Base-by-base conservation (phyloP, 2,888 invertebrate species). In the Mythimna albipuncta region DNA sequence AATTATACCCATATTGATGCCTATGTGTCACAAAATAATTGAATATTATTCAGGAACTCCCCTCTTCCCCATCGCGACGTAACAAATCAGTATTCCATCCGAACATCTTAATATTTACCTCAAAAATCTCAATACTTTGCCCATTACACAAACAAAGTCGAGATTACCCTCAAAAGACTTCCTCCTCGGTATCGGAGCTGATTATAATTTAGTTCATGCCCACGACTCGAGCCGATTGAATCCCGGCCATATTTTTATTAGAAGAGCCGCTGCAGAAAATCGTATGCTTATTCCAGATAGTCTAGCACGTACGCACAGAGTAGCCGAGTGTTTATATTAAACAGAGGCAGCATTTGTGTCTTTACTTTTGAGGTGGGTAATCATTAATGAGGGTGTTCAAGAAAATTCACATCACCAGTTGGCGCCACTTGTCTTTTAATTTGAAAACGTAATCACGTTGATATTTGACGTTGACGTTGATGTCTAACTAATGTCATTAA, bases 231-330 rank as follows among this genome's bases (percentile, higher is more conserved):
- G 44, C 21, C 79, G 72, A 83, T 81, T 80, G 76, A 81, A 80
- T 78, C 74, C 83, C 66, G 70, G 72, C 80, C 74, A 87, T 89
- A 88, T 87, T 89, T 89, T 87, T 89, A 88, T 87, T 84, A 78
- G 63, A 75, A 73, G 77, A 75, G 77, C 68, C 70, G 77, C 75
- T 79, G 80, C 80, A 82, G 85, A 85, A 88, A 87, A 89, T 88
- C 83, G 79, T 84, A 87, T 85, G 84, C 77, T 89, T 87, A 86
- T 86, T 83, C 83, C 82, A 74, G 74, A 82, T 82, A 70, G 77
- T 69, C 70, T 59, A 59, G 71, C 77, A 81, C 75, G 82, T 86
- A 62, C 11, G 21, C 68, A 75, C 35, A 88, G 87, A 79, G 71
- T 77, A 81, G 58, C 2, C 7, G 1, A 0, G 38, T 32, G 35